Evolutionary conservation across 2,888 invertebrate species (phyloP), one percentile per base, ranked within the genome.

Genomic region (Drosophila ezoana): DNA sequence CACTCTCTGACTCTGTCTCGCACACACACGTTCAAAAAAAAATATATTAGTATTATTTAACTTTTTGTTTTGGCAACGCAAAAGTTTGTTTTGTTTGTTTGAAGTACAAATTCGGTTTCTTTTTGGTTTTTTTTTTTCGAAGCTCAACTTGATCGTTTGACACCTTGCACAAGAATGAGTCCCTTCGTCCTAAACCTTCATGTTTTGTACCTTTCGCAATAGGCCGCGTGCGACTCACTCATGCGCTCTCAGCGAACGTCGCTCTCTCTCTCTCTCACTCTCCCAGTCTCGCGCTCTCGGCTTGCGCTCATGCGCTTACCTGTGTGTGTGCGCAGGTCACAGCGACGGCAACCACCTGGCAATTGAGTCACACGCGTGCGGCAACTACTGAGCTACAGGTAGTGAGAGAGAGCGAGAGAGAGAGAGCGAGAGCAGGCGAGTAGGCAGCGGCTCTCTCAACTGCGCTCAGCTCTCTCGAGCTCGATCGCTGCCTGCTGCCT

Each of bases 161-260:
- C 92, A 93, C 93, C 92, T 92, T 92, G 92, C 93, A 92, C 92
- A 93, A 93, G 92, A 93, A 93, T 94, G 93, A 93, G 92, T 91
- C 92, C 92, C 92, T 92, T 92, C 91, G 93, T 93, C 92, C 92
- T 92, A 92, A 90, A 91, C 91, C 92, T 91, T 92, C 91, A 88
- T 86, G 88, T 92, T 92, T 91, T 92, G 92, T 92, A 92, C 92
- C 90, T 89, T 89, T 87, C 57, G 63, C 70, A 52, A 41, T 23
- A 49, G 16, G 33, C 41, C 14, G 23, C 37, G 11, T 65, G 45
- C 51, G 18, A 43, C 59, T 60, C 60, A 58, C 58, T 44, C 43
- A 33, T 33, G 41, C 23, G 33, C 53, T 32, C 47, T 33, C 47
- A 16, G 8, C 53, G 8, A 1, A 8, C 28, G 28, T 38, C 38